These are phyloP conservation scores for Gibbula magus DNA, from an alignment of 2,888 invertebrate species.

Conservation along the genomic window DNA sequence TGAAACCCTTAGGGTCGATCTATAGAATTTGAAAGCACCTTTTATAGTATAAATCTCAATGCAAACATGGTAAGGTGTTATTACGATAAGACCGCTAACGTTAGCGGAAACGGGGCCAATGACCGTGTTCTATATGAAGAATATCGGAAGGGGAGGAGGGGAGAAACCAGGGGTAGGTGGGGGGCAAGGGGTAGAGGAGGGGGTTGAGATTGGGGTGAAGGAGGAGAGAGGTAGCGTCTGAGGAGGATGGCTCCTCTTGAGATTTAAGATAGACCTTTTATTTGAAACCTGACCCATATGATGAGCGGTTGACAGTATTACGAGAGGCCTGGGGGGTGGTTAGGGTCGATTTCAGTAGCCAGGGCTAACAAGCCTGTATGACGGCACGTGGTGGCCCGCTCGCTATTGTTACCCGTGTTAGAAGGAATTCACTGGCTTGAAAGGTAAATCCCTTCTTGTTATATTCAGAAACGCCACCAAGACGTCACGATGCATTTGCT, in stretches of 20 bases:
- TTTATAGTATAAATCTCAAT: not conserved
- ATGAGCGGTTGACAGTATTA: not conserved
- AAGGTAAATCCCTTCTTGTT: slow-evolving; percentile 2
- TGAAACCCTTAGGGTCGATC: not conserved
- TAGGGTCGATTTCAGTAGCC: not conserved
- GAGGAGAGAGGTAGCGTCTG: not conserved
- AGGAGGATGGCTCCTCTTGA: not conserved
- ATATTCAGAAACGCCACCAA: not conserved
- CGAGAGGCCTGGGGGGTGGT: not conserved
- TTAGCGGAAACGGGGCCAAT: not conserved
- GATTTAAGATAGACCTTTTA: not conserved
- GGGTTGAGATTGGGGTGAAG: not conserved
- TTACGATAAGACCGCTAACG: not conserved
- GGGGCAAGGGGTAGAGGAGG: too few species aligned
- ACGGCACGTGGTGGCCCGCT: not conserved
- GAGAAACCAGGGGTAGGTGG: too few species aligned
- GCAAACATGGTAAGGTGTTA: slow-evolving; percentile 1
- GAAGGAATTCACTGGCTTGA: not conserved
- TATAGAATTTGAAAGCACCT: slow-evolving; percentile 15
- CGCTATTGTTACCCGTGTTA: not conserved
- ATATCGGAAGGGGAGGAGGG: too few species aligned
- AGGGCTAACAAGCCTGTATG: not conserved
- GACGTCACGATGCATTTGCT: not conserved
- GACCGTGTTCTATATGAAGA: not conserved
- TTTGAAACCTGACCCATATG: not conserved